Conservation (phyloP, 2,113 vertebrate genomes). For the Echinops telfairi region DNA sequence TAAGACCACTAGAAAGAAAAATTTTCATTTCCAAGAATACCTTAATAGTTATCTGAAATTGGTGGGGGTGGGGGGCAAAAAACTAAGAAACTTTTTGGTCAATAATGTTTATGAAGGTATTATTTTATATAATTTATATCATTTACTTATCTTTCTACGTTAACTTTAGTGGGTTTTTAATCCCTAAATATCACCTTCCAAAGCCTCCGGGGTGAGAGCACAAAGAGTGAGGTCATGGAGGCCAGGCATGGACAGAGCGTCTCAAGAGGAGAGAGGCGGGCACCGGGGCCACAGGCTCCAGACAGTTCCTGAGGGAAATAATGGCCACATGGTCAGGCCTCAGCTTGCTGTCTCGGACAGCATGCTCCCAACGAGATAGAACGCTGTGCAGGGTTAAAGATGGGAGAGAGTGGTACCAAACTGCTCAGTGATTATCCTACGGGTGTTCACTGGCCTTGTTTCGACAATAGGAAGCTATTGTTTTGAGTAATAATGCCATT, state of each 20-base stretch:
- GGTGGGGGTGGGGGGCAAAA: not conserved
- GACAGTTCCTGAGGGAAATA: too few species aligned
- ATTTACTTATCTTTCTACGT: conserved; percentile 3
- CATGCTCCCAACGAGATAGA: not conserved
- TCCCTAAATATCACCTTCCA: not conserved
- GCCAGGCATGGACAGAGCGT: too few species aligned
- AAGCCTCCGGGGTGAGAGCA: too few species aligned
- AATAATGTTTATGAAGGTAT: conserved; percentile 11
- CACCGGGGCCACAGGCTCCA: too few species aligned
- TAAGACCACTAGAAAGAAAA: conserved; percentile 7
- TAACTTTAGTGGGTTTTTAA: not conserved
- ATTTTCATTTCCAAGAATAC: conserved; percentile 31
- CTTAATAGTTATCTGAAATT: conserved; percentile 20
- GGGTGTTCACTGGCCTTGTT: not conserved
- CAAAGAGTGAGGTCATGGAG: too few species aligned
- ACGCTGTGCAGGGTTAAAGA: not conserved
- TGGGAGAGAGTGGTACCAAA: not conserved
- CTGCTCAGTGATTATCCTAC: not conserved
- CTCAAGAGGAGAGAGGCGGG: too few species aligned
- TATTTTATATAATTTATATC: too few species aligned
- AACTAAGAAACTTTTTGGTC: conserved; percentile 14
- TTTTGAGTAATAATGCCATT: conserved; percentile 36
- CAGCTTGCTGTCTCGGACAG: not conserved
- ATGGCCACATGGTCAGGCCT: not conserved
- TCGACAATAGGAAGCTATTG: conserved; percentile 35